These are phyloP conservation scores for Donacobius atricapilla DNA, from an alignment of 2,113 vertebrate species.

Conservation along the genomic window DNA sequence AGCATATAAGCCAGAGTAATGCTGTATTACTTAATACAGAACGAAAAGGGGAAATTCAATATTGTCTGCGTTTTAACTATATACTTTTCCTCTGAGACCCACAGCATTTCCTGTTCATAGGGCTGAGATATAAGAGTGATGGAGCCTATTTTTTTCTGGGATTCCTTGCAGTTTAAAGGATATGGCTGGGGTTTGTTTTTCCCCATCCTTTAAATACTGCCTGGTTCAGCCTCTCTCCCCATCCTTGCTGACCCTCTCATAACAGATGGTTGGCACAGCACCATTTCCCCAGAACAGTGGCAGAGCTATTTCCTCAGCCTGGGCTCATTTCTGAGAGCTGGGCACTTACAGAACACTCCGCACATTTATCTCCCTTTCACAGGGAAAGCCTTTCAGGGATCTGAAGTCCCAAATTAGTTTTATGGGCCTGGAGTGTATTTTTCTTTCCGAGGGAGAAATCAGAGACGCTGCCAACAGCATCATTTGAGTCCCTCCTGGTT, in stretches of 20 bases:
- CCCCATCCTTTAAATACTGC: not conserved
- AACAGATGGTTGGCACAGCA: not conserved
- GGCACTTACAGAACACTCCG: not conserved
- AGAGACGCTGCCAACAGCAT: fast-evolving
- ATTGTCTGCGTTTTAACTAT: not conserved
- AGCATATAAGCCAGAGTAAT: not conserved
- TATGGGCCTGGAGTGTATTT: not conserved
- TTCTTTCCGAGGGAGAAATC: slow-evolving; percentile 3
- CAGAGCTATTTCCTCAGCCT: not conserved
- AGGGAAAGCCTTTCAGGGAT: not conserved
- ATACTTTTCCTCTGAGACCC: not conserved
- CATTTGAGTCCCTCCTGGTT: not conserved
- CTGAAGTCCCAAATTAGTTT: not conserved
- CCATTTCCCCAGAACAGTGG: not conserved
- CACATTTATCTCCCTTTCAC: slow-evolving; percentile 14
- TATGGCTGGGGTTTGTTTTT: not conserved
- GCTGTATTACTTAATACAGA: not conserved
- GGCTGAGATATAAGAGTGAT: not conserved
- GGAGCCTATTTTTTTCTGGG: not conserved
- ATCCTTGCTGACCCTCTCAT: not conserved
- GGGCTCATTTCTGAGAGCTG: not conserved
- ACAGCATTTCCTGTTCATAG: not conserved
- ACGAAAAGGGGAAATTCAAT: not conserved
- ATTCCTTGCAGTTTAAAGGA: not conserved
- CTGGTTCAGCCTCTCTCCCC: not conserved